phyloP scores from a whole-genome alignment of 2,113 vertebrate species.

The Saccopteryx bilineata region DNA sequence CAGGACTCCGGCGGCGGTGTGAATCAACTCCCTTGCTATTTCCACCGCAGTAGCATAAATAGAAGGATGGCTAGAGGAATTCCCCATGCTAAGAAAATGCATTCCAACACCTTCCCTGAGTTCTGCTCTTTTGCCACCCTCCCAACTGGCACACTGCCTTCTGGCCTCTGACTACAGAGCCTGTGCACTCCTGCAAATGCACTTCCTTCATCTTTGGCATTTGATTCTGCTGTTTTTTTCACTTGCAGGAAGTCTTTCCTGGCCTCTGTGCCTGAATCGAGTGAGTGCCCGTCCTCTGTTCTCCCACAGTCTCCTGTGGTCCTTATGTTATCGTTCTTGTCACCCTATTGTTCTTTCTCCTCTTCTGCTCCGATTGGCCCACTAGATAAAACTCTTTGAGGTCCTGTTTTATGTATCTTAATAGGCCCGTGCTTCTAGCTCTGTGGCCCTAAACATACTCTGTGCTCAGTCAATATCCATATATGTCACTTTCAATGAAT shows the following conservation, averaged over 20 bases:
- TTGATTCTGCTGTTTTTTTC: not conserved
- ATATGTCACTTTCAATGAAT: not conserved
- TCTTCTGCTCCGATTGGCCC: not conserved
- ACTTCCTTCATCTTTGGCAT: not conserved
- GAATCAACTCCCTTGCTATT: not conserved
- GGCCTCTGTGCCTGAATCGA: not conserved
- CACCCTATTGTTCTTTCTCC: not conserved
- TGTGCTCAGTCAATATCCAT: not conserved
- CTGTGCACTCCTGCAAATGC: fast-evolving
- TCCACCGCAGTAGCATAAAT: not conserved
- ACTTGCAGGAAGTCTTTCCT: not conserved
- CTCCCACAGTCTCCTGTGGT: not conserved
- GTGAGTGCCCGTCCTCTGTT: fast-evolving
- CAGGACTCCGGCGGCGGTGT: not conserved
- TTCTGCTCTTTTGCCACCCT: no score
- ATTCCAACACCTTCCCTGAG: no score
- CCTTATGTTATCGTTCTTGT: not conserved
- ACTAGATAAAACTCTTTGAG: not conserved
- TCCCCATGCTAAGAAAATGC: not conserved
- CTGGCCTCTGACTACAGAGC: not conserved
- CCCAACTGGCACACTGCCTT: no score
- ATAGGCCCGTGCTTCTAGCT: not conserved
- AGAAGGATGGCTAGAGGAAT: not conserved
- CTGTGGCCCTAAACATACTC: not conserved
- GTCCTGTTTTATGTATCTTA: not conserved